Percentiles rank a stretch among this genome's conserved stretches.
phyloP scores from a whole-genome alignment of 1,140 invertebrate species.

The Dendroctonus ponderosae region DNA sequence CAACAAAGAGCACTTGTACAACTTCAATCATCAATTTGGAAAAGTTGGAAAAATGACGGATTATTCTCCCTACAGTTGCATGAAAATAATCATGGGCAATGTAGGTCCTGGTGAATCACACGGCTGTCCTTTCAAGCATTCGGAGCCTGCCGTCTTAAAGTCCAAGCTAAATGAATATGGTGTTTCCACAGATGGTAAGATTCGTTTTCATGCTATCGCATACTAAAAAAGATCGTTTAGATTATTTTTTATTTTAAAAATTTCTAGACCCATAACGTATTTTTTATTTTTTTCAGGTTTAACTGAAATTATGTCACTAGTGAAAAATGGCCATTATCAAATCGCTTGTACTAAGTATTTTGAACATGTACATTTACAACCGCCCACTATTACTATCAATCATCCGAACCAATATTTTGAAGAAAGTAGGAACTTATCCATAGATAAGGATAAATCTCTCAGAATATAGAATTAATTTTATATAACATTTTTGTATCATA shows the following conservation, averaged over 20 bases:
- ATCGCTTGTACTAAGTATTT: slow-evolving; percentile 89
- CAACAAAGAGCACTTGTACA: slow-evolving; percentile 90
- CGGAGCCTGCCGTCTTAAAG: slow-evolving; percentile 69
- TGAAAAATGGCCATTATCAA: slow-evolving; percentile 71
- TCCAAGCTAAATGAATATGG: slow-evolving; percentile 70
- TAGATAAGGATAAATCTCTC: slow-evolving; percentile 26
- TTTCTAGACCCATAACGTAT: too few species aligned
- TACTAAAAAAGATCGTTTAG: too few species aligned
- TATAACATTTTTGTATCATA: background rate
- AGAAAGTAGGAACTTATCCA: slow-evolving; percentile 35
- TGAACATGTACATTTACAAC: slow-evolving; percentile 67
- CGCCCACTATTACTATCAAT: slow-evolving; percentile 67
- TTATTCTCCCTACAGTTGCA: slow-evolving; percentile 89
- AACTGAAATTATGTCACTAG: slow-evolving; percentile 58
- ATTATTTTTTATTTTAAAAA: too few species aligned
- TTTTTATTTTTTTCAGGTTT: slow-evolving; percentile 30
- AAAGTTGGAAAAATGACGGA: slow-evolving; percentile 90
- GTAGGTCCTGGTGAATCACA: slow-evolving; percentile 81
- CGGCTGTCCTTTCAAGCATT: slow-evolving; percentile 90
- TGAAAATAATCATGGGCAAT: slow-evolving; percentile 82
- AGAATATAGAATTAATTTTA: slow-evolving; percentile 22
- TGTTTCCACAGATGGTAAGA: slow-evolving; percentile 54
- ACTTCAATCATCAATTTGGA: slow-evolving; percentile 91
- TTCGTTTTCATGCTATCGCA: background rate
- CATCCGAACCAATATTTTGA: slow-evolving; percentile 90